Evolutionary conservation across 2,888 invertebrate species (phyloP), one percentile per base, ranked within the genome.

Genomic region (Orthosia incerta): DNA sequence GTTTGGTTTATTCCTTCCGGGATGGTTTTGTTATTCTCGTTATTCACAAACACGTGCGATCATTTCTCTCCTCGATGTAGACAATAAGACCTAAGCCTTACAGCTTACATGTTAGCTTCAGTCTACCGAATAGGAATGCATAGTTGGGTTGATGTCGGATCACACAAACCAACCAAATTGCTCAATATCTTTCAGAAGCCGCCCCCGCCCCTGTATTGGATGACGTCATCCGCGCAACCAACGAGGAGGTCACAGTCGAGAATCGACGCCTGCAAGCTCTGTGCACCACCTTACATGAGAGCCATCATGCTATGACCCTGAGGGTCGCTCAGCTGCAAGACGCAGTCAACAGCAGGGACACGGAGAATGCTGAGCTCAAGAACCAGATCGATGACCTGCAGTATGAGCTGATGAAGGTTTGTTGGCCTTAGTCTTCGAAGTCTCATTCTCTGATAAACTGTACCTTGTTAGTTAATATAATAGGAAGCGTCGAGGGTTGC

Each of bases 351-450:
- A 98, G 98, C 18, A 97, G 98, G 86, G 99, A 99, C 94, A 99
- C 99, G 0, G 98, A 99, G 95, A 98, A 98, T 79, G 99, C 99
- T 0, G 99, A 99, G 93, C 96, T 99, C 68, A 98, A 98, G 92
- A 99, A 99, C 94, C 99, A 99, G 96, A 98, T 99, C 64, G 99
- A 99, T 89, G 99, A 99, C 93, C 95, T 99, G 68, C 99, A 99
- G 92, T 99, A 99, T 90, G 99, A 99, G 91, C 93, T 99, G 62
- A 97, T 98, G 89, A 99, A 99, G 97, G 98, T 96, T 48, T 39
- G 70, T 69, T 15, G 16, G 9, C 39, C 39, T 9, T 39, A 39
- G 39, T 9, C 39, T 7, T 39, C 39, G 39, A 39, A 39, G 39
- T 39, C 39, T 39, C 39, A 31, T 31, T 31, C 5, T 31, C 31